Evolutionary conservation across 2,888 invertebrate genomes (phyloP), one percentile per base, ranked within the genome.

Genomic region (Athalia cordata): DNA sequence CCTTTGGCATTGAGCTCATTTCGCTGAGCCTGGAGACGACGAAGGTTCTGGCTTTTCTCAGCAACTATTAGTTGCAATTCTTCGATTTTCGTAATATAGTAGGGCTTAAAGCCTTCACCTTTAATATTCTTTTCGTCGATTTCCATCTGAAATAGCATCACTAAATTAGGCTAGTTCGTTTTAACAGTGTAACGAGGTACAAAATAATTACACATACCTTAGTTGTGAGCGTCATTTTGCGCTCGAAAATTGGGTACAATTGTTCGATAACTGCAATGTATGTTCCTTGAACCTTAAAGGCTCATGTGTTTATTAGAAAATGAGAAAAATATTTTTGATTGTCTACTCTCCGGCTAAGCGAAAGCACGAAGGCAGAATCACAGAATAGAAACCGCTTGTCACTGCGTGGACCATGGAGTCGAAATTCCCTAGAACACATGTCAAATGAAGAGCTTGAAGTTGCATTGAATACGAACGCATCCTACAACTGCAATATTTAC

Each of bases 1-100:
- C 97, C 97, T 95, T 99, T 99, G 7, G 98, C 98, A 91, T 99
- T 99, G 0, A 99, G 94, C 90, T 99, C 99, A 93, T 99, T 99
- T 83, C 99, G 93, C 90, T 99, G 99, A 13, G 99, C 99, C 92
- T 99, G 99, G 80, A 99, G 92, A 89, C 99, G 95, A 77, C 99
- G 93, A 74, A 99, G 92, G 91, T 99, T 99, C 91, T 99, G 99
- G 84, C 97, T 96, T 89, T 99, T 99, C 86, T 99, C 99, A n/a
- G 98, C 97, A 5, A 99, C 98, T 84, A 97, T 94, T 77, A 99
- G 92, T 90, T 98, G 98, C 43, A 99, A 92, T 90, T 99, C 99
- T 91, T 99, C 99, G 81, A 99, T 99, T 92, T 99, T 99, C 72
- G 98, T 98, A 84, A 98, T 96, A 89, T 99, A 99, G 91, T 99